phyloP scores from a whole-genome alignment of 1,140 invertebrate species.

The Drosophila orena region DNA sequence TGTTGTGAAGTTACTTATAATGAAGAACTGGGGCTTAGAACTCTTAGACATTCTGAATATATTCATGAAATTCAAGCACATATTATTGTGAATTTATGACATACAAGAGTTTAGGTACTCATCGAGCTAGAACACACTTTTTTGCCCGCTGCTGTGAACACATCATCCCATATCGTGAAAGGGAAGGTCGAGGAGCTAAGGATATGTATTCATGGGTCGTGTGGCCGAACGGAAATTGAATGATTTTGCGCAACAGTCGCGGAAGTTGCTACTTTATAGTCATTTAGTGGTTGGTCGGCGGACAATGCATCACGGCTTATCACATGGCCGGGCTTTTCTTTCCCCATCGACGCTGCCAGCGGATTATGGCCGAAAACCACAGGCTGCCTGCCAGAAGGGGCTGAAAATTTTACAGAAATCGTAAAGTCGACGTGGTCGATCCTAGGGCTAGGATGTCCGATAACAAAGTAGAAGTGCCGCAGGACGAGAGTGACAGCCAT shows the following conservation, averaged over 20 bases:
- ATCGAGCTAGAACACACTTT: background rate
- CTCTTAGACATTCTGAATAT: too few relatives aligned
- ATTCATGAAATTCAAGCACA: too few relatives aligned
- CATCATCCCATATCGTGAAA: background rate
- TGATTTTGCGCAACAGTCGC: conserved; percentile 84
- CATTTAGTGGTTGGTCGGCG: conserved; percentile 82
- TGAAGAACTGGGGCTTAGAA: too few relatives aligned
- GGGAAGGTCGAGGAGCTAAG: conserved; percentile 6
- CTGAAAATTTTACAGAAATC: conserved; percentile 65
- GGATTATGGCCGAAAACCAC: conserved; percentile 62
- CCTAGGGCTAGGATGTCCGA: conserved; percentile 79
- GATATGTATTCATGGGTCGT: conserved; percentile 51
- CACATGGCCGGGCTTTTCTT: conserved; percentile 16
- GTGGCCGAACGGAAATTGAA: conserved; percentile 82
- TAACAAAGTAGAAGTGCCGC: conserved; percentile 71
- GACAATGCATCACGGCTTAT: conserved; percentile 70
- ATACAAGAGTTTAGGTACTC: too few relatives aligned
- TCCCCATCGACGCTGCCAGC: conserved; percentile 43
- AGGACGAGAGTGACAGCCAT: conserved; percentile 55
- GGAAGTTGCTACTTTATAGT: conserved; percentile 84
- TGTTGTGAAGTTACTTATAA: too few relatives aligned
- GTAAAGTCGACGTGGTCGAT: conserved; percentile 27
- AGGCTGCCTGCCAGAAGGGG: background rate
- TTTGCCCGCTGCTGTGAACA: background rate
- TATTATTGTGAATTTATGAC: too few relatives aligned